Evolutionary conservation across 2,888 invertebrate genomes (phyloP).

Genomic region (Idaea aversata): DNA sequence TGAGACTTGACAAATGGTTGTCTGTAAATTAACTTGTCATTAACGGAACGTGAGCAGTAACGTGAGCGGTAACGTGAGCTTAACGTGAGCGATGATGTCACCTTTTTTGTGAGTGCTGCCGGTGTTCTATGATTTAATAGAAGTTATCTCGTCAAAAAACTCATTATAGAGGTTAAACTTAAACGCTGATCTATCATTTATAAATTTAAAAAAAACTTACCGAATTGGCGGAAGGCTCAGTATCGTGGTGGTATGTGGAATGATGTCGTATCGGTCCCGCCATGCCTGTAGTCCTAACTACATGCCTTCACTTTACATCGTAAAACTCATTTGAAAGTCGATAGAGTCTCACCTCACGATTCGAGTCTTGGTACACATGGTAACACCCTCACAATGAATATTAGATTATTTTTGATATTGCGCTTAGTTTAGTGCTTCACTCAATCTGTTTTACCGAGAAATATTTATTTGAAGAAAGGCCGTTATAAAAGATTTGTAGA

Average conservation of each 20-base stretch:
- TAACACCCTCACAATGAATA: not conserved
- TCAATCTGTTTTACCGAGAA: not conserved
- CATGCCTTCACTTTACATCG: constrained; percentile 37
- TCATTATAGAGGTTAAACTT: no score
- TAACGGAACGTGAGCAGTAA: no score
- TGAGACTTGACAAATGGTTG: no score
- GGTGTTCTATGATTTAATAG: no score
- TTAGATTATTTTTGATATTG: not conserved
- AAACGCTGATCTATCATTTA: not conserved
- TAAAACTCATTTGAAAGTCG: constrained; percentile 16
- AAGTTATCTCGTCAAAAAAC: no score
- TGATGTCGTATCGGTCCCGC: constrained; percentile 70
- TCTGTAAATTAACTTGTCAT: no score
- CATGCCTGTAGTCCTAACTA: constrained; percentile 50
- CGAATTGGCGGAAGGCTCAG: constrained; percentile 59
- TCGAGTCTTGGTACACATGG: constrained; percentile 6
- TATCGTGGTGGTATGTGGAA: constrained; percentile 66
- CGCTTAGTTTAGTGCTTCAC: not conserved
- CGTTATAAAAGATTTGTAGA: not conserved
- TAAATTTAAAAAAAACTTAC: constrained; percentile 43
- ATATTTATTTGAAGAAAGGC: not conserved
- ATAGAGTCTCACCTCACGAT: constrained; percentile 7
- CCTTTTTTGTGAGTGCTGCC: no score
- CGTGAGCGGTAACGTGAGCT: no score
- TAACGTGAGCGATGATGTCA: no score